Conservation (phyloP, 1,140 invertebrate genomes). For the Drosophila gunungcola region DNA sequence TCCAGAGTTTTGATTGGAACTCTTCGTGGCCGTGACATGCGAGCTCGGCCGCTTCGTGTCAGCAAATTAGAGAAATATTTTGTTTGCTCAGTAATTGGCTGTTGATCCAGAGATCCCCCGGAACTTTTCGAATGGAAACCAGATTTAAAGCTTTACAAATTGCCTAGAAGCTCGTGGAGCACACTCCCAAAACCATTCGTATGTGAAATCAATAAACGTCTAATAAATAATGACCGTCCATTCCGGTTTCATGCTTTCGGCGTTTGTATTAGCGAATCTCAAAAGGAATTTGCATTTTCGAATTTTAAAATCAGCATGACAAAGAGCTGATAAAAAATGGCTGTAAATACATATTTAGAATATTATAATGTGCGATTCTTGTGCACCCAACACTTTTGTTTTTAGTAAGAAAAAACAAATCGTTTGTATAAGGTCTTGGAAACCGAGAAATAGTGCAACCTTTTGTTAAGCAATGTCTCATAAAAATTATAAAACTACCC, state of each 20-base stretch:
- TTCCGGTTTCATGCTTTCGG: conserved; percentile 43
- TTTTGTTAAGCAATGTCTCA: conserved; percentile 9
- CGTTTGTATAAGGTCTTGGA: conserved; percentile 1
- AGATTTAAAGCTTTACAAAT: conserved; percentile 63
- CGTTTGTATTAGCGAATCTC: conserved; percentile 37
- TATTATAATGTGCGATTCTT: conserved; percentile 37
- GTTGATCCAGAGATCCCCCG: conserved; percentile 49
- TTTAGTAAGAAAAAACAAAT: conserved; percentile 33
- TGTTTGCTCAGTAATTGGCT: conserved; percentile 74
- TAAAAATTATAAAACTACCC: neutral
- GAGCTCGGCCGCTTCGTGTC: conserved; percentile 59
- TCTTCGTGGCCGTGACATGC: conserved; percentile 66
- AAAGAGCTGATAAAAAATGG: conserved; percentile 40
- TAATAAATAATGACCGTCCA: conserved; percentile 34
- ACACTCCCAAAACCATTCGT: conserved; percentile 37
- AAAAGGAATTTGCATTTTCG: conserved; percentile 54
- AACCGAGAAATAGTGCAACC: conserved; percentile 28
- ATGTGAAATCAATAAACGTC: conserved; percentile 52
- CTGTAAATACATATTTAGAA: conserved; percentile 38
- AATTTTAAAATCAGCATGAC: conserved; percentile 67
- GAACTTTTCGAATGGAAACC: conserved; percentile 11
- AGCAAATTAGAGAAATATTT: conserved; percentile 79
- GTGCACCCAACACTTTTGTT: conserved; percentile 40
- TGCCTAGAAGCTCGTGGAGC: conserved; percentile 37
- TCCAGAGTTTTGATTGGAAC: conserved; percentile 63